These are phyloP conservation scores for Drosophila silvestris DNA, from an alignment of 2,888 invertebrate species.

Conservation along the genomic window DNA sequence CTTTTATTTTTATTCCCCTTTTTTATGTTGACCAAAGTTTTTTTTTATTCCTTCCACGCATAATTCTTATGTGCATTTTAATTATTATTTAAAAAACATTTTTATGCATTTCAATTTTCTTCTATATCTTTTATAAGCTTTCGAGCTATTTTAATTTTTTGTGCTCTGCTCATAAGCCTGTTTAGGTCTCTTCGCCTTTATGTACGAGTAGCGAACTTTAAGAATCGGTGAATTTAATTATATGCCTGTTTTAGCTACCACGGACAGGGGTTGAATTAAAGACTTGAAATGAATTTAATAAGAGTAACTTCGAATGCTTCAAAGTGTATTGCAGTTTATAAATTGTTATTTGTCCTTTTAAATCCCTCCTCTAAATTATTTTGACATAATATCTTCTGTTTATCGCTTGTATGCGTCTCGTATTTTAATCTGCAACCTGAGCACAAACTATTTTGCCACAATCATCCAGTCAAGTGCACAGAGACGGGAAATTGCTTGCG, in stretches of 20 bases:
- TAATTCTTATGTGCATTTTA: constrained; percentile 66
- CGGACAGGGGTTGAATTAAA: neutral
- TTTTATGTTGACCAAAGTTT: constrained; percentile 44
- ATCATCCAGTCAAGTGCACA: constrained; percentile 19
- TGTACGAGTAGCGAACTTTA: neutral
- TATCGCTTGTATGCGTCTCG: neutral
- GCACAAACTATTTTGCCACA: constrained; percentile 22
- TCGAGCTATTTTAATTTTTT: neutral
- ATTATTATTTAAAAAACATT: constrained; percentile 65
- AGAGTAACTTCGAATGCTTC: neutral
- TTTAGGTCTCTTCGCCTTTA: neutral
- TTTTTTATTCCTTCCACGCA: constrained; percentile 41
- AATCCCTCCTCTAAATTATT: constrained; percentile 8
- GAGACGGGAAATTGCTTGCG: constrained; percentile 23
- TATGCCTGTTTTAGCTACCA: neutral
- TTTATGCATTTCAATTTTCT: constrained; percentile 47
- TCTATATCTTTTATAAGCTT: constrained; percentile 10
- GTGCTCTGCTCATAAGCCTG: neutral
- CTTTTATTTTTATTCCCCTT: constrained; percentile 68
- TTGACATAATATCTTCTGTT: neutral
- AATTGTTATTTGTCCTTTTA: neutral
- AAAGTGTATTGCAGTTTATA: neutral
- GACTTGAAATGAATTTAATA: neutral
- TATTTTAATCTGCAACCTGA: constrained; percentile 10
- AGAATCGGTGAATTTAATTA: neutral